Evolutionary conservation across 1,140 invertebrate genomes (phyloP).

Genomic region (Drosophila serrata): DNA sequence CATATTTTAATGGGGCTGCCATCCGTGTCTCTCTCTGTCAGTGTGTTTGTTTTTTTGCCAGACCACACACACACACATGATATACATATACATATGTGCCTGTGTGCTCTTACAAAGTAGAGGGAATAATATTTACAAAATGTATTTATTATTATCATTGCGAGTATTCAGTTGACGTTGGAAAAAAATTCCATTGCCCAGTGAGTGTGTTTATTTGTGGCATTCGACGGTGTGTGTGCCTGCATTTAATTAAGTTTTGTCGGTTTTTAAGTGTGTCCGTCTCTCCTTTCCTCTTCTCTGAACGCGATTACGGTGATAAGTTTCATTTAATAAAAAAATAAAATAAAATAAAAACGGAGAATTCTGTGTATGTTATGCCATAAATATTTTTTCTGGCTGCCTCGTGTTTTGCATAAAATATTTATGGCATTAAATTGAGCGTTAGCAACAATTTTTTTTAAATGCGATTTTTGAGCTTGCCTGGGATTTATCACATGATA

Average conservation of each 20-base stretch:
- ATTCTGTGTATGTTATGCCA: slow-evolving; percentile 11
- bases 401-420: slow-evolving; percentile 66
- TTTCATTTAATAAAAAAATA: slow-evolving; percentile 50
- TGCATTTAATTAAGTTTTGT: slow-evolving; percentile 80
- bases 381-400: slow-evolving; percentile 39
- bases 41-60: slow-evolving; percentile 16
- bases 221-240: slow-evolving; percentile 20
- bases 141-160: slow-evolving; percentile 49
- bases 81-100: not conserved
- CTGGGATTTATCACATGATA: slow-evolving; percentile 54
- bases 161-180: slow-evolving; percentile 8
- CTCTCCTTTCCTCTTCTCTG: slow-evolving; percentile 4
- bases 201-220: slow-evolving; percentile 49
- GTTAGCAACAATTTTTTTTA: slow-evolving; percentile 35
- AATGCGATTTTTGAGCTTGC: slow-evolving; percentile 23
- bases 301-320: slow-evolving; percentile 61
- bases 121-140: slow-evolving; percentile 51
- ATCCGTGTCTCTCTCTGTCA: not conserved
- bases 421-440: slow-evolving; percentile 74
- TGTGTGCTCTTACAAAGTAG: slow-evolving; percentile 20
- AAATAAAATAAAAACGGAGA: not conserved
- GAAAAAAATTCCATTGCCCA: slow-evolving; percentile 36
- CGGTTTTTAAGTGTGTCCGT: slow-evolving; percentile 54
- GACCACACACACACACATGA: not conserved
- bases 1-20: slow-evolving; percentile 49